Conservation (phyloP, 2,113 vertebrate genomes). For the Pelecanus crispus region DNA sequence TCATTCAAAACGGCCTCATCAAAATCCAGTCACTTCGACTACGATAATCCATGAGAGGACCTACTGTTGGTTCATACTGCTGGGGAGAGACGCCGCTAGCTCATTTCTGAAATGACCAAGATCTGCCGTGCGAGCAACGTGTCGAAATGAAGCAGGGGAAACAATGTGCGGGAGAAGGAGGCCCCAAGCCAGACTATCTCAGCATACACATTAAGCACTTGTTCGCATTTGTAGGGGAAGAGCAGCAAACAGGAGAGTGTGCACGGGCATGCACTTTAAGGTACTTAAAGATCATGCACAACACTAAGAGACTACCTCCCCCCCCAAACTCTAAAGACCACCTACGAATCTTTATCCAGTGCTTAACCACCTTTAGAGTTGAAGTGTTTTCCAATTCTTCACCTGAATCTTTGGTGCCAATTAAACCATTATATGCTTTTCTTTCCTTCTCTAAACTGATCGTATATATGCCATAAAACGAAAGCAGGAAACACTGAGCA, state of each 20-base stretch:
- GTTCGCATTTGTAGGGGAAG: neutral
- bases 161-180: fast-evolving
- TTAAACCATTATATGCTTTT: neutral
- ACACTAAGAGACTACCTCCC: neutral
- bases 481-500: neutral
- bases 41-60: fast-evolving
- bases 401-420: neutral
- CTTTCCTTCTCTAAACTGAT: neutral
- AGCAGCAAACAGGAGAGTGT: neutral
- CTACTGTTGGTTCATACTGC: neutral
- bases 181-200: neutral
- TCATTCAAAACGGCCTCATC: too few species aligned
- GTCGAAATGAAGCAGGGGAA: neutral
- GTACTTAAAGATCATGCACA: neutral
- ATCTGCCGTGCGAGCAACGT: neutral
- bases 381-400: neutral
- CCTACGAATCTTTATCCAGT: neutral
- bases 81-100: neutral
- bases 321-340: neutral
- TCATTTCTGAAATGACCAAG: neutral
- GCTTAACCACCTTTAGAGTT: neutral
- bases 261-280: neutral
- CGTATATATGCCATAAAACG: neutral
- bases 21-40: neutral
- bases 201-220: neutral